These are phyloP conservation scores for Xenus cinereus DNA, from an alignment of 2,113 vertebrate genomes.

Conservation along the genomic window DNA sequence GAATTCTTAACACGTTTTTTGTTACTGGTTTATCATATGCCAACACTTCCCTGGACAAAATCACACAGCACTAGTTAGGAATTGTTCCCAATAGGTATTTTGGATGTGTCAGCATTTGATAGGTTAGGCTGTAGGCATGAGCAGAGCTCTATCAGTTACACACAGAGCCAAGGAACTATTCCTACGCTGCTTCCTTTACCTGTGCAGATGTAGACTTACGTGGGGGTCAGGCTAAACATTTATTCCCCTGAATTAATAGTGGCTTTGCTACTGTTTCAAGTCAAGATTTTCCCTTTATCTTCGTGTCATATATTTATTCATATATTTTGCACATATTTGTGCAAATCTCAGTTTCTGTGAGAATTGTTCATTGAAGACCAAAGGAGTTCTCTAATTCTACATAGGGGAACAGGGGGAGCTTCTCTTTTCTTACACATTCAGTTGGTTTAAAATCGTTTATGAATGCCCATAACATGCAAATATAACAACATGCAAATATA, in stretches of 20 bases:
- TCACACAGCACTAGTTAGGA: not conserved
- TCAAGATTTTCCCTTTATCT: not conserved
- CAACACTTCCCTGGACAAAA: not conserved
- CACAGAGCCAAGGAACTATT: not conserved
- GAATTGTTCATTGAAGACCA: not conserved
- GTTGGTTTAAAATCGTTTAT: not conserved
- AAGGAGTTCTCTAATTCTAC: not conserved
- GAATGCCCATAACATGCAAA: not conserved
- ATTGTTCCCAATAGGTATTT: not conserved
- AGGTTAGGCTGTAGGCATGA: not conserved
- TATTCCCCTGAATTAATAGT: not conserved
- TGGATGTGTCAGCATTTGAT: accelerated
- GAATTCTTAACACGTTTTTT: not conserved
- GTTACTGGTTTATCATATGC: not conserved
- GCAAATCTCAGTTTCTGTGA: not conserved
- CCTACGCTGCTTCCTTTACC: not conserved
- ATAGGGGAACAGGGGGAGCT: not conserved
- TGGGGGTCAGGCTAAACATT: not conserved
- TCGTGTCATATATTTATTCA: not conserved
- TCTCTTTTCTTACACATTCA: not conserved
- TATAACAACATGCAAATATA: not conserved
- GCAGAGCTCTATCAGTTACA: not conserved
- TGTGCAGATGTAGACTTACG: not conserved
- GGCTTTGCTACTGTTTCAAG: not conserved
- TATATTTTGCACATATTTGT: not conserved